Percentiles rank a stretch among this genome's conserved stretches.
These are phyloP conservation scores for Phaetusa simplex DNA, from an alignment of 2,113 vertebrate genomes.

Conservation along the genomic window DNA sequence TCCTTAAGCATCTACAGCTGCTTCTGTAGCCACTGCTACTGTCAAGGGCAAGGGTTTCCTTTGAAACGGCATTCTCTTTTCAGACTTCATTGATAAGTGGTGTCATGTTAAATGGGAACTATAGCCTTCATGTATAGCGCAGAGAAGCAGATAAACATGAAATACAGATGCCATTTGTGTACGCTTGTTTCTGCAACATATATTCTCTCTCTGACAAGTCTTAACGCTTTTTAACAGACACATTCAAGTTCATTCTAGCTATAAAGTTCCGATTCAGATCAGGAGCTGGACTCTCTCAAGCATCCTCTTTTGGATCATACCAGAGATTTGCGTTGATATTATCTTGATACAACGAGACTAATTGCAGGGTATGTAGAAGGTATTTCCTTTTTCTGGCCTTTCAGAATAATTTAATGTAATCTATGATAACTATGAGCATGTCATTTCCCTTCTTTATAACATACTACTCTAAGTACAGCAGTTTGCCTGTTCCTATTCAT, in stretches of 20 bases:
- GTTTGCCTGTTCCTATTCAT: not conserved
- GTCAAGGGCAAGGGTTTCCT: not conserved
- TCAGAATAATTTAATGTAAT: not conserved
- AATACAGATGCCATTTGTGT: not conserved
- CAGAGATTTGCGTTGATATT: not conserved
- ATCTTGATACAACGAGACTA: not conserved
- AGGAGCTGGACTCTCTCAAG: not conserved
- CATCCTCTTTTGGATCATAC: not conserved
- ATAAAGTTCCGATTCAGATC: not conserved
- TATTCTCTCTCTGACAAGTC: not conserved
- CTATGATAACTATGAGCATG: not conserved
- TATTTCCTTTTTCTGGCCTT: not conserved
- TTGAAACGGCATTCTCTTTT: not conserved
- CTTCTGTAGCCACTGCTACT: not conserved
- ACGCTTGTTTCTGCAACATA: not conserved
- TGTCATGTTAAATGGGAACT: not conserved
- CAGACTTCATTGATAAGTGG: not conserved
- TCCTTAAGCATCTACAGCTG: not conserved
- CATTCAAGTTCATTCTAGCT: not conserved
- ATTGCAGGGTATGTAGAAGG: not conserved
- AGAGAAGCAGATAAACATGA: not conserved
- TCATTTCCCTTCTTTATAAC: constrained; percentile 10
- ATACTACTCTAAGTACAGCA: not conserved
- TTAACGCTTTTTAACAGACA: not conserved
- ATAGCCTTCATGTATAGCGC: not conserved